Conservation (phyloP, 2,797 vertebrate species). For the Babyrousa celebensis region DNA sequence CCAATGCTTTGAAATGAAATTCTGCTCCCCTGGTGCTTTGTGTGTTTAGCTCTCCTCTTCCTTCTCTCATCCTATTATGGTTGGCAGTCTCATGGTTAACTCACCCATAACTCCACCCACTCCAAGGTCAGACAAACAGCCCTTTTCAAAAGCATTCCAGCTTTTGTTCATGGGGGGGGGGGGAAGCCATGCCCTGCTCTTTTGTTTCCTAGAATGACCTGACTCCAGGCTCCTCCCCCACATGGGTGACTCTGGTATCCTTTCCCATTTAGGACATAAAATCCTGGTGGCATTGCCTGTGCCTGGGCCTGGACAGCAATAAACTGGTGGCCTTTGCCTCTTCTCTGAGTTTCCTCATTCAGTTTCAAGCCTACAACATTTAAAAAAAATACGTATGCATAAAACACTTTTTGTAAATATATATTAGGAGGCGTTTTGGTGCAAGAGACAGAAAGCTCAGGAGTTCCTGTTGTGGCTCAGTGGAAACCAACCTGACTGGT, state of each 20-base stretch:
- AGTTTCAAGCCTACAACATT: not conserved
- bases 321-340: not conserved
- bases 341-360: not conserved
- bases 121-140: not conserved
- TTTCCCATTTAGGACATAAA: not conserved
- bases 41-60: not conserved
- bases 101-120: not conserved
- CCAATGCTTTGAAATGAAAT: not conserved
- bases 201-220: not conserved
- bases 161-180: accelerated
- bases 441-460: not conserved
- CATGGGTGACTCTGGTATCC: accelerated
- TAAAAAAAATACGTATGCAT: not conserved
- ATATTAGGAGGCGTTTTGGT: not conserved
- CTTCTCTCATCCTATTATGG: not conserved
- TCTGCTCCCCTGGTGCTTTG: not conserved
- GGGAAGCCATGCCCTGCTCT: not conserved
- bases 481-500: no score
- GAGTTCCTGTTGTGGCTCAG: no score
- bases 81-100: not conserved
- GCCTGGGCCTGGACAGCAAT: not conserved
- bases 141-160: not conserved
- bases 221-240: not conserved
- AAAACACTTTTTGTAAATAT: not conserved
- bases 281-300: accelerated